Base-by-base conservation (phyloP, 2,888 invertebrate genomes). In the Euclidia mi region DNA sequence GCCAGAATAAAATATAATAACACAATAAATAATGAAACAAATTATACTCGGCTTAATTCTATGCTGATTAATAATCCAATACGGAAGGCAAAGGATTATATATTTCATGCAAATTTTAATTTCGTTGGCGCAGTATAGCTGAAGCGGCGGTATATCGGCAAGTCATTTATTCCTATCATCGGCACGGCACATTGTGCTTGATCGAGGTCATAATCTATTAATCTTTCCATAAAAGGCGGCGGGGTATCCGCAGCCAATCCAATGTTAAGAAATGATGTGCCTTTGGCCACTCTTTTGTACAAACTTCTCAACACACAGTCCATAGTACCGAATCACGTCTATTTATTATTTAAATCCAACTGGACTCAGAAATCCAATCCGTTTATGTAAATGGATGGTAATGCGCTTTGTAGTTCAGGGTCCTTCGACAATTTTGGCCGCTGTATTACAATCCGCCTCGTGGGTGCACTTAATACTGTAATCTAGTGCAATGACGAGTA, bases 301-400 rank as follows among this genome's bases (percentile, higher is more conserved):
- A 63, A 45, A 65, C 67, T 59, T 46, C 47, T 41, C 38, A 51
- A 44, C 66, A 65, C 56, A 62, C 45, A 78, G 73, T 77, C 79
- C 56, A 62, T 44, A 78, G 73, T 77, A 79, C 56, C 64, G 69
- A 74, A 81, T 79, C 65, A 62, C 63, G 64, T 74, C 78, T 78
- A 88, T 88, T 87, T 88, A 88, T 89, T 85, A 88, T 90, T 85
- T 84, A 88, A 89, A 89, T 88, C 82, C 77, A 46, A 72, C 76
- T 81, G 82, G 81, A 84, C 87, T 87, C 82, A 84, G 82, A 82
- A 84, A 77, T 82, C 70, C 71, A 87, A 90, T 88, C 84, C 84
- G 82, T 88, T 90, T 90, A 90, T 89, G 88, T 85, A 88, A 90
- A 91, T 89, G 76, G 76, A 89, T 87, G 87, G 69, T 85, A 89